Percentiles rank a stretch among this genome's conserved stretches.
These are phyloP conservation scores for Aplysia californica DNA, from an alignment of 1,140 invertebrate genomes.

Conservation along the genomic window DNA sequence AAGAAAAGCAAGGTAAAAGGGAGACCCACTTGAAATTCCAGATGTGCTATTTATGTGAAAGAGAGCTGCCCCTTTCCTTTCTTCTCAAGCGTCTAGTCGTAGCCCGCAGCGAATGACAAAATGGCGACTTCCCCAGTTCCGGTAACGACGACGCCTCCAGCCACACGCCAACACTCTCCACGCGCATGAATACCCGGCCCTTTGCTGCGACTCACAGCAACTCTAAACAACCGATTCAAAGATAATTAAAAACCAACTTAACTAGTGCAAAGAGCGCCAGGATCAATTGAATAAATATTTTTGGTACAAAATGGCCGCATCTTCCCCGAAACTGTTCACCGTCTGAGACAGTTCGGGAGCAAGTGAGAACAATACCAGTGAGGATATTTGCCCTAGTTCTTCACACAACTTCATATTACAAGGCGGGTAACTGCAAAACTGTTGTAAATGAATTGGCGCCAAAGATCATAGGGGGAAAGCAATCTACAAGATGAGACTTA, in stretches of 20 bases:
- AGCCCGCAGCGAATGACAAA: neutral
- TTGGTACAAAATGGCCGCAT: slow-evolving; percentile 23
- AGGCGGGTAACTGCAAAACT: too few species aligned
- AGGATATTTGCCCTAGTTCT: too few species aligned
- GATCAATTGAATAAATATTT: slow-evolving; percentile 32
- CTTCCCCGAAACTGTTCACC: too few species aligned
- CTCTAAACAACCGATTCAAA: slow-evolving; percentile 24
- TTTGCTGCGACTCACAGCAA: neutral
- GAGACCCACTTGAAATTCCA: too few species aligned
- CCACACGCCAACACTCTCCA: neutral
- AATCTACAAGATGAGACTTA: too few species aligned
- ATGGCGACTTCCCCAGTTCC: neutral
- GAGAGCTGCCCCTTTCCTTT: too few species aligned
- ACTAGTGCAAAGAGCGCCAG: neutral
- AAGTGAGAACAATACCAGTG: too few species aligned
- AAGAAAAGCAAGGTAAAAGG: neutral
- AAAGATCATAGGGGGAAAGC: too few species aligned
- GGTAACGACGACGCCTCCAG: neutral
- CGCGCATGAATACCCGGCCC: neutral
- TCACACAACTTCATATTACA: too few species aligned
- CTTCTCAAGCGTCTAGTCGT: neutral
- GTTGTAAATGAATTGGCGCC: too few species aligned
- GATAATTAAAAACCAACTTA: slow-evolving; percentile 29
- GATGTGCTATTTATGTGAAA: neutral
- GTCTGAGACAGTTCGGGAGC: too few species aligned